Base-by-base conservation (phyloP, 2,888 invertebrate genomes). In the Pediacus dermestoides region DNA sequence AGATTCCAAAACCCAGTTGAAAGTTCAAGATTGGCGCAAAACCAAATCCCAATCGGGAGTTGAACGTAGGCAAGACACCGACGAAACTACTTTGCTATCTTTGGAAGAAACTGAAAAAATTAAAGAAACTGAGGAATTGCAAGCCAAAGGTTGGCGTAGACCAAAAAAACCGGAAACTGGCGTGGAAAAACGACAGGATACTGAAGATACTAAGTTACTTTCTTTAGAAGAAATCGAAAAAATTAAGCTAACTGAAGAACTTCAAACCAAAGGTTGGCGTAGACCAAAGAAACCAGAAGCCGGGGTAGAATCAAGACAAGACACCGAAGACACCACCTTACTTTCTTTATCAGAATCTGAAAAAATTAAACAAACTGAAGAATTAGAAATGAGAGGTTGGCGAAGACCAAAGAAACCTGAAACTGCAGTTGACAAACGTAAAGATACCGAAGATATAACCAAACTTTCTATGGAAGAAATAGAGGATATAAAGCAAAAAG, bases 401-500 rank as follows among this genome's bases (percentile, higher is more conserved):
- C 37, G 55, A 48, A 50, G 56, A 52, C 38, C 50, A 2, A 44
- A 45, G 21, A 52, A 50, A 40, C 33, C 34, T 35, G 42, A 42
- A 37, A 23, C 32, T 37, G 26, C 55, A 55, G 10, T 15, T 2
- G 34, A 32, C 13, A 39, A 30, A 33, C n/a, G 9, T 10, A 18
- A 13, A n/a, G 16, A 42, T 13, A 22, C 66, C 21, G 52, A 53
- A 43, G 53, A 55, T 35, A 41, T 41, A 23, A 46, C 44, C 18
- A 21, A 70, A 8, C 58, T 67, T 51, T 64, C 70, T 41, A 60
- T 71, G 50, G 38, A 48, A 37, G 34, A 39, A 28, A 47, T 42
- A 28, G 39, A 46, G 34, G 35, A 48, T 12, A 39, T 41, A 16
- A 38, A 32, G 38, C 42, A 42, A 44, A 28, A 38, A 15, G 30